These are phyloP conservation scores for Nebria salina DNA, from an alignment of 2,888 invertebrate species.

Conservation along the genomic window DNA sequence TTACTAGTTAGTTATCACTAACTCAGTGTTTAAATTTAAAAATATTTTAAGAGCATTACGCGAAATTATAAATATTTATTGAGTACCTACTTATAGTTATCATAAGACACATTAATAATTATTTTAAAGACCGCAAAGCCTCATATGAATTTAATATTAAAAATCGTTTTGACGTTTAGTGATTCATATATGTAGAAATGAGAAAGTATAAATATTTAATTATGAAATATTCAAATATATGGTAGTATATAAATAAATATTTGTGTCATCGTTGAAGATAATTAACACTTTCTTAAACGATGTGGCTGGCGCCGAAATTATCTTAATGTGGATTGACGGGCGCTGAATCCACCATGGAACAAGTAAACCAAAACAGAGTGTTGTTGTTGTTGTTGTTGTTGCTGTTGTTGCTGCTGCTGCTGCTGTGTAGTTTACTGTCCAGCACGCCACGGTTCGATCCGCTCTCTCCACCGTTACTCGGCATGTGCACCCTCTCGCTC, in stretches of 20 bases:
- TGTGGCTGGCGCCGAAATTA: conserved; percentile 30
- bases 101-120: too few species aligned
- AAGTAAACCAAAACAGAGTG: conserved; percentile 12
- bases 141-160: too few species aligned
- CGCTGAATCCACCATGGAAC: not conserved
- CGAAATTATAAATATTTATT: too few species aligned
- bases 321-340: conserved; percentile 41
- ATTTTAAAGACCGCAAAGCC: too few species aligned
- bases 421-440: conserved; percentile 6
- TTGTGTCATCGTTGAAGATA: not conserved
- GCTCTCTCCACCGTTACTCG: conserved; percentile 48
- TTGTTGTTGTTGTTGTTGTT: not conserved
- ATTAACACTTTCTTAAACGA: not conserved
- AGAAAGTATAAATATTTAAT: too few species aligned
- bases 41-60: too few species aligned
- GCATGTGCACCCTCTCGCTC: conserved; percentile 21
- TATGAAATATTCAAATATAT: too few species aligned
- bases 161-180: too few species aligned
- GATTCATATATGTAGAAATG: too few species aligned
- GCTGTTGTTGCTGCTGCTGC: not conserved
- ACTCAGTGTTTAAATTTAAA: too few species aligned
- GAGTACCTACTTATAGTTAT: too few species aligned
- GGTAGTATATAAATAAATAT: not conserved
- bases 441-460: not conserved
- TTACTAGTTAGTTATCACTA: too few species aligned